Base-by-base conservation (phyloP, 2,113 vertebrate species). In the Boulengeromyrus knoepffleri region DNA sequence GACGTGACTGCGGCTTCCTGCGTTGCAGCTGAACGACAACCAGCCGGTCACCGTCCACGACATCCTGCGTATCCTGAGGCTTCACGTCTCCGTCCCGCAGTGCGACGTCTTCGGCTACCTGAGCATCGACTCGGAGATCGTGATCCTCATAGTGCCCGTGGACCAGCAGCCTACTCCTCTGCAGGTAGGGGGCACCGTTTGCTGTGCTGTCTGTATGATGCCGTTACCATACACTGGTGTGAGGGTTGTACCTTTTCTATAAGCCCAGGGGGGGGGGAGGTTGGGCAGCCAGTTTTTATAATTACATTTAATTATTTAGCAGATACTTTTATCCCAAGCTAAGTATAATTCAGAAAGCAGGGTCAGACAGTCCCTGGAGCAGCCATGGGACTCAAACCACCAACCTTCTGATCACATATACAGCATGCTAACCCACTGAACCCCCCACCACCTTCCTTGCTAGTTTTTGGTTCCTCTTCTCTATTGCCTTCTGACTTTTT, bases 31-130 rank as follows among this genome's bases (percentile, higher is more conserved):
- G 89, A 97, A 97, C 84, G 96, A 94, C 86, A 97, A 97, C 92
- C 97, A 96, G 93, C 98, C 98, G 0, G 97, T 99, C 92, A 97
- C 97, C 0, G 94, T 99, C 45, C 96, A 98, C 13, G 96, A 98
- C 91, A 96, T 99, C 66, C 97, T 99, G 85, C 95, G 97, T 90
- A 97, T 97, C 92, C 95, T 99, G 89, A 96, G 98, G 27, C 96
- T 97, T 52, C 97, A 99, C 0, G 95, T 99, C 89, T 99, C 99
- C 0, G 97, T 99, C 85, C 99, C 98, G 0, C 99, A 99, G 95
- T 99, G 99, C 53, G 99, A 99, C 0, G 96, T 99, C 0, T 99
- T 99, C 66, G 98, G 99, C 3, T 99, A 98, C 93, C 94, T 99
- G 91, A 99, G 99, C 94, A 98, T 99, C 39, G 97, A 99, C 88